Base-by-base conservation (phyloP, 2,797 vertebrate genomes). In the Lutra lutra region DNA sequence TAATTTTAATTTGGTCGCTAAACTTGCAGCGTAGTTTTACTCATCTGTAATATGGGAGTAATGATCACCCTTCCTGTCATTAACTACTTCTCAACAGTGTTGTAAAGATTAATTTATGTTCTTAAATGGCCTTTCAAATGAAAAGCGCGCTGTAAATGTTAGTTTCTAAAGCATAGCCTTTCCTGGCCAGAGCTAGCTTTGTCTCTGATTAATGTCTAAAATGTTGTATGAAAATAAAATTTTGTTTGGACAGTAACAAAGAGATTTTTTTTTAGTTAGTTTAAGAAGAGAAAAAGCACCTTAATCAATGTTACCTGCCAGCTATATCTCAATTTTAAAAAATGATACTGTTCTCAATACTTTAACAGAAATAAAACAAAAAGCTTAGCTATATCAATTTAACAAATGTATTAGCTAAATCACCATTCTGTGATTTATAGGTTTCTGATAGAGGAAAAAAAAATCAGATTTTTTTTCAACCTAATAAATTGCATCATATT, bases 41-140 rank as follows among this genome's bases (percentile, higher is more conserved):
- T 97, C 90, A 93, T 97, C 95, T 98, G 92, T 97, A 96, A 97
- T 97, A 98, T 97, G 97, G 97, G 88, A 94, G 60, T 97, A 89
- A 95, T 96, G 95, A 94, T 96, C 87, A 96, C 80, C 54, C 60
- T 92, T 95, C 54, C 95, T 97, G 89, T 78, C 96, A 95, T 96
- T 97, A 94, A 96, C 83, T 73, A 85, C 92, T 97, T 96, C 96
- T 97, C 96, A 93, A 66, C 40, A 94, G 95, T 96, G 82, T 87
- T 96, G 82, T 96, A 98, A 97, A 97, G 96, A 98, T 95, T 97
- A 95, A 98, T 98, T 97, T 97, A 95, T 95, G 62, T 89, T 89
- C 96, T 91, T 93, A 96, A 94, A 88, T 96, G 92, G 43, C 40
- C 95, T 97, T 96, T 80, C 79, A 91, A 97, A 96, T 95, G 89